Conservation (phyloP, 2,888 invertebrate genomes). For the Lithophane leautieri region DNA sequence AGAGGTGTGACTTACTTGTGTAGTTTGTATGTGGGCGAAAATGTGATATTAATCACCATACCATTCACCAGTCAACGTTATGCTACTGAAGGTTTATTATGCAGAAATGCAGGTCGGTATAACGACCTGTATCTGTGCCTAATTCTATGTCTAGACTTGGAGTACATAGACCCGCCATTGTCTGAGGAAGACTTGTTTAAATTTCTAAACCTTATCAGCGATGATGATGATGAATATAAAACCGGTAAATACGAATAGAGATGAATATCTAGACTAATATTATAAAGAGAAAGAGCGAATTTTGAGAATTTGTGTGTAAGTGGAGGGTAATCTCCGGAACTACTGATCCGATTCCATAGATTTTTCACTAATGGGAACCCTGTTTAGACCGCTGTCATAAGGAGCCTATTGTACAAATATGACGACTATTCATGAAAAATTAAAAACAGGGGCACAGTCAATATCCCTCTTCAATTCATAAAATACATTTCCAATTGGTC, state of each 20-base stretch:
- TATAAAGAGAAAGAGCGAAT: too few species aligned
- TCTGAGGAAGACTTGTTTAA: slow-evolving; percentile 33
- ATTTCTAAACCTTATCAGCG: slow-evolving; percentile 29
- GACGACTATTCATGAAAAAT: too few species aligned
- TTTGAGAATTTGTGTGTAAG: too few species aligned
- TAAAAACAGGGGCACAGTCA: too few species aligned
- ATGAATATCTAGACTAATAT: slow-evolving; percentile 19
- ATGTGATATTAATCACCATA: slow-evolving; percentile 46
- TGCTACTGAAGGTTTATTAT: slow-evolving; percentile 47
- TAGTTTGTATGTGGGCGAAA: slow-evolving; percentile 47
- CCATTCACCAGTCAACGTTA: slow-evolving; percentile 44
- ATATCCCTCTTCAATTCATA: too few species aligned
- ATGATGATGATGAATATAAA: slow-evolving; percentile 12
- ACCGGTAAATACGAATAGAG: slow-evolving; percentile 11
- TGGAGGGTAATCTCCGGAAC: too few species aligned
- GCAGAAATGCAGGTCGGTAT: slow-evolving; percentile 60
- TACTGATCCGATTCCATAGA: too few species aligned
- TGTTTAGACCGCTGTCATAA: too few species aligned
- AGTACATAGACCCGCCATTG: slow-evolving; percentile 32
- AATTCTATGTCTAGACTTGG: slow-evolving; percentile 49
- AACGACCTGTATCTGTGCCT: slow-evolving; percentile 42
- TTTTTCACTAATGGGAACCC: too few species aligned
- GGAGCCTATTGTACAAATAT: too few species aligned
- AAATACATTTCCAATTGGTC: too few species aligned
- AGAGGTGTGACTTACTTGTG: slow-evolving; percentile 26